These are phyloP conservation scores for Hymenopus coronatus DNA, from an alignment of 2,888 invertebrate species.

Conservation along the genomic window DNA sequence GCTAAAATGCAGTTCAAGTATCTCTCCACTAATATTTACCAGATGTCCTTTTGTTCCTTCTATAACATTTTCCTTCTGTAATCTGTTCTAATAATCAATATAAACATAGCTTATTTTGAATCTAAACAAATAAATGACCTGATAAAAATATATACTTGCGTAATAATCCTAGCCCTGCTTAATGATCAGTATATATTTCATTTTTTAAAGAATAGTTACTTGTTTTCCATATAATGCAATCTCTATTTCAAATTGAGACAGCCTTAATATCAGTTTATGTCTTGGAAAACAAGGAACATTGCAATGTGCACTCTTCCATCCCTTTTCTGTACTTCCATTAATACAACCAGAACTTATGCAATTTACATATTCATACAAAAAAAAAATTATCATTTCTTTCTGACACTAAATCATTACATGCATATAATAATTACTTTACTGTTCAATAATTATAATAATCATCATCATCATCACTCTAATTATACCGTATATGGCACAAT, in stretches of 20 bases:
- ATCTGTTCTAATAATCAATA: too few species aligned
- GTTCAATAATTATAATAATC: constrained; percentile 3
- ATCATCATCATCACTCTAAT: constrained; percentile 1
- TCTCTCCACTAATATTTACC: too few species aligned
- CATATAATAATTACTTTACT: neutral
- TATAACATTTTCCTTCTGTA: too few species aligned
- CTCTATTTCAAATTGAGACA: neutral
- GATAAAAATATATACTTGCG: too few species aligned
- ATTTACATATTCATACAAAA: constrained; percentile 5
- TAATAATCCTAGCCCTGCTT: neutral
- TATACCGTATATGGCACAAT: constrained; percentile 24
- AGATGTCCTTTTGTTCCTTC: too few species aligned
- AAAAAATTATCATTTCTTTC: neutral
- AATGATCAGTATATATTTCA: neutral
- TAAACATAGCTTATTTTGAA: too few species aligned
- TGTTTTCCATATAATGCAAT: neutral
- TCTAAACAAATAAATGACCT: too few species aligned
- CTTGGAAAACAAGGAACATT: constrained; percentile 5
- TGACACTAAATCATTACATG: neutral
- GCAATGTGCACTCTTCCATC: neutral
- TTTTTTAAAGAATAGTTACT: neutral
- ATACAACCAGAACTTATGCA: neutral
- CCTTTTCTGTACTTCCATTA: neutral
- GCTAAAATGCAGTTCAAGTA: too few species aligned
- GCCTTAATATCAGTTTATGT: neutral